A percentile compares a stretch with the other conserved stretches of the same genome.
These are phyloP conservation scores for Leptinotarsa defecta DNA, from an alignment of 1,140 invertebrate genomes.

Conservation along the genomic window DNA sequence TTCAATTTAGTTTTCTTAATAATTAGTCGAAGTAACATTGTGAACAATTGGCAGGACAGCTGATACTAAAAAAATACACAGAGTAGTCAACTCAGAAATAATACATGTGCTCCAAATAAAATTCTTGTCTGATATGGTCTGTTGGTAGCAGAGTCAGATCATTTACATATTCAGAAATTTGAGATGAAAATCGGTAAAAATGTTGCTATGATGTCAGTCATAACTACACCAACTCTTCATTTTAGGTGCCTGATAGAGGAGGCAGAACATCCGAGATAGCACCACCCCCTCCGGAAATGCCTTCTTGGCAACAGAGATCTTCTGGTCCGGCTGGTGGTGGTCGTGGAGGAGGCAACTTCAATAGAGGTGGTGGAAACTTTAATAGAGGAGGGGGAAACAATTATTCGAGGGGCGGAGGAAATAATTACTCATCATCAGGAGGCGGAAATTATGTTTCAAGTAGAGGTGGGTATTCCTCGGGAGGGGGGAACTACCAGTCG, in stretches of 20 bases:
- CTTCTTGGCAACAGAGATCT: conserved; percentile 78
- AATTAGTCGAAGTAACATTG: no score
- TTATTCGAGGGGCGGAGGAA: conserved; percentile 21
- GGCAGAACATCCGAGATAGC: conserved; percentile 87
- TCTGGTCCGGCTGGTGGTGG: conserved; percentile 49
- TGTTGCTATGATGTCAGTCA: not conserved
- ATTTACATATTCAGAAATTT: no score
- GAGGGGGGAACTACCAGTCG: conserved; percentile 19
- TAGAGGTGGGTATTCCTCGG: conserved; percentile 24
- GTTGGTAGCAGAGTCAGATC: no score
- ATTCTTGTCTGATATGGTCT: no score
- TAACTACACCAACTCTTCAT: conserved; percentile 7
- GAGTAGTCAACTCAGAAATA: no score
- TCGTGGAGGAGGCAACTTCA: conserved; percentile 38
- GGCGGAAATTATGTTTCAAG: conserved; percentile 33
- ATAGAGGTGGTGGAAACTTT: conserved; percentile 43
- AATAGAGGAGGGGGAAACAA: conserved; percentile 42
- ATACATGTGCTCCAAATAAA: no score
- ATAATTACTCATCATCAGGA: conserved; percentile 29
- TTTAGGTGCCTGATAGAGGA: conserved; percentile 82
- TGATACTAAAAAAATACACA: no score
- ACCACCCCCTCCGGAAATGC: conserved; percentile 94
- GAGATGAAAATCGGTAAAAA: not conserved
- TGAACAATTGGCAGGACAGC: no score
- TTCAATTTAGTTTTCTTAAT: no score